Evolutionary conservation across 1,140 invertebrate genomes (phyloP), one percentile per base, ranked within the genome.

Genomic region (Stegodyphus mimosarum): DNA sequence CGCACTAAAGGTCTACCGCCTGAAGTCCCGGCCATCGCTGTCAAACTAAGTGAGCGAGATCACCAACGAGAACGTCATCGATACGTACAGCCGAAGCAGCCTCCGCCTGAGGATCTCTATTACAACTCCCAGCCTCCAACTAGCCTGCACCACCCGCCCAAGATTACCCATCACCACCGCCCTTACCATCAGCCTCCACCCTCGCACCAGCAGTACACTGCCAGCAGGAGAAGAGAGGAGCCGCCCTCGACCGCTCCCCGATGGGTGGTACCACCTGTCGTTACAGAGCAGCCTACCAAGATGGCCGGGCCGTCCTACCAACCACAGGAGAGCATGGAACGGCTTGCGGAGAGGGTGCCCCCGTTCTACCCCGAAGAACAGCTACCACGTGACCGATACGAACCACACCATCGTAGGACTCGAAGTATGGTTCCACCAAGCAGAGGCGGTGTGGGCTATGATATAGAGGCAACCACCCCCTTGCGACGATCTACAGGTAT

Each of bases 241-340:
- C 64, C 64, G n/a, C 84, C 18, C 52, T 78, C 48, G 48, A 53
- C 69, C 7, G 60, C 18, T 51, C 71, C 76, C 11, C 60, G 92
- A 93, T 92, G 13, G 7, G 90, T 90, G 84, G 90, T 89, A 9
- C 90, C 90, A 51, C 52, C 94, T 4, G 95, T 97, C 6, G 96
- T 97, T 79, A 97, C 95, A 2, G 95, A 97, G 89, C 96, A 97
- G 89, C 95, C 96, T 7, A 80, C 55, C 55, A 75, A 87, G 49
- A 63, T 71, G n/a, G n/a, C 60, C 49, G 15, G 55, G n/a, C 74
- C 53, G 13, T 67, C 33, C 33, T 60, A 48, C 33, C 55, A 91
- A 93, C 92, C 9, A 5, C 90, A 91, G 83, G 90, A 89, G 50
- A 66, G 33, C 48, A 13, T 67, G 60, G 64, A 79, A 33, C 53